Evolutionary conservation across 1,140 invertebrate species (phyloP), one percentile per base, ranked within the genome.

Genomic region (Drosophila busckii): DNA sequence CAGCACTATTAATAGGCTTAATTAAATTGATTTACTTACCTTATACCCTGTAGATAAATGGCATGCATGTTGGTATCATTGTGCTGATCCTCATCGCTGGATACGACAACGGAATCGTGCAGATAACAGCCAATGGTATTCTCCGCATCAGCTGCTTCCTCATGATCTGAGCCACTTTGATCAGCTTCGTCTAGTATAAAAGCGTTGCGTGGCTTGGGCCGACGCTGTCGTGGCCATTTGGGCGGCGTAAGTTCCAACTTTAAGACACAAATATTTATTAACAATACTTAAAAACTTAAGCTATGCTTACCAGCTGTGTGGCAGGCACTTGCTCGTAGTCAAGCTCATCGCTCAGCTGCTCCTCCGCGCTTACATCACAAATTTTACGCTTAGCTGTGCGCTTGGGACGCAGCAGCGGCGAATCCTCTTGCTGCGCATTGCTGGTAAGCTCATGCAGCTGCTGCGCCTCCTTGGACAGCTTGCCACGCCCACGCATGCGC

Each of bases 171-270:
- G 1, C 87, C 87, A 1, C 90, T 90, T 23, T 90, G 76, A 10
- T 89, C 88, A 1, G 90, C 92, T 76, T 92, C 91, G 45, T 90
- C 69, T 10, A 90, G 85, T 37, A 92, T 84, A 35, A 91, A 92
- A 0, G 40, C 78, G 54, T 87, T 87, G 19, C 45, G n/a, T n/a
- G n/a, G 83, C 35, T 80, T 88, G 29, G 19, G 28, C 3, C 19
- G 19, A 4, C 59, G 50, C 0, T 55, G 42, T 12, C 9, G 32
- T 2, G 38, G 4, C 1, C n/a, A n/a, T n/a, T n/a, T n/a, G n/a
- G 64, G 53, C 2, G 71, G 48, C 3, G 40, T 34, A 1, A 37
- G 19, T 3, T 41, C 34, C 9, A 19, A 23, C 53, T 55, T n/a
- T 4, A 16, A n/a, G n/a, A n/a, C n/a, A n/a, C n/a, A n/a, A n/a